These are phyloP conservation scores for Dolichallabes microphthalmus DNA, from an alignment of 2,113 vertebrate genomes.

Conservation along the genomic window DNA sequence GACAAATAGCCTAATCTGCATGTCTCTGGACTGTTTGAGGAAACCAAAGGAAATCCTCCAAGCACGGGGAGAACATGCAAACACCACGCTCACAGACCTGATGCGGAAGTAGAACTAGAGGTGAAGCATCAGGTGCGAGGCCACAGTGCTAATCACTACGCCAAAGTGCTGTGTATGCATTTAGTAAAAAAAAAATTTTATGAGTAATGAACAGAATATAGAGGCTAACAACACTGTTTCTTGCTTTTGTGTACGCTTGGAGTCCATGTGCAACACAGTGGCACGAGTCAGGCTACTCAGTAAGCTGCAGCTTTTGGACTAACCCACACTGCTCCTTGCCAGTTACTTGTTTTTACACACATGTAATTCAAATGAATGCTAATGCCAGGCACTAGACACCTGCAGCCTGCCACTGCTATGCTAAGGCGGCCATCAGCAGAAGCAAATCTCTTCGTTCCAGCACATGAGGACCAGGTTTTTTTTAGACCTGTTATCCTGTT, in stretches of 20 bases:
- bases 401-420: constrained; percentile 15
- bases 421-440: constrained; percentile 20
- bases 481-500: not conserved
- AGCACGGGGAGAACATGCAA: too few species aligned
- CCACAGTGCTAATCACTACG: too few species aligned
- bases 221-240: too few species aligned
- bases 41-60: too few species aligned
- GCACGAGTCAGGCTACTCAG: constrained; percentile 9
- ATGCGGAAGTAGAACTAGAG: too few species aligned
- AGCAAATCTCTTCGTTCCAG: constrained; percentile 34
- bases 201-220: not conserved
- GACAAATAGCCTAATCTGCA: too few species aligned
- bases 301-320: not conserved
- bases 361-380: constrained; percentile 56
- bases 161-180: too few species aligned
- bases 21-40: too few species aligned
- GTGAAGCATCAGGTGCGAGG: too few species aligned
- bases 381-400: constrained; percentile 40
- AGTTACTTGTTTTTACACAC: constrained; percentile 41
- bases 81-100: too few species aligned
- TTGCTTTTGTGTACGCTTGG: not conserved
- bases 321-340: constrained; percentile 23
- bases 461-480: not conserved
- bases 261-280: not conserved
- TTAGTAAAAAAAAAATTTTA: not conserved